Evolutionary conservation across 2,113 vertebrate genomes (phyloP).

Genomic region (Periophthalmodon schlosseri): DNA sequence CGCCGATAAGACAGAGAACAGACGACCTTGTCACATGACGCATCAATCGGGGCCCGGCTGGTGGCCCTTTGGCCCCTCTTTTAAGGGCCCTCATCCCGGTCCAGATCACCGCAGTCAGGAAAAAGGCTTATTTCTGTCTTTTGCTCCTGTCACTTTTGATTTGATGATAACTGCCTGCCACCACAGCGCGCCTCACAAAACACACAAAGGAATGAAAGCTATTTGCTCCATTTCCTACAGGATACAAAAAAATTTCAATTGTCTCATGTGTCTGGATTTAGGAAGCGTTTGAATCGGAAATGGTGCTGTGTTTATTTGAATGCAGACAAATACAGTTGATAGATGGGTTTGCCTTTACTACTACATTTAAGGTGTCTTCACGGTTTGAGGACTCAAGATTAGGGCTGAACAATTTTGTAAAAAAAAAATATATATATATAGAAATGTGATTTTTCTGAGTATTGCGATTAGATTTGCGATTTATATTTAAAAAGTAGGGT

Average conservation of each 20-base stretch:
- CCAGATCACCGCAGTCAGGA: constrained; percentile 62
- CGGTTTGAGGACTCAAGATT: constrained; percentile 21
- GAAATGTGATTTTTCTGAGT: too few species aligned
- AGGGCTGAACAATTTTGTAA: too few species aligned
- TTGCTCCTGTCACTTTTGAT: constrained; percentile 67
- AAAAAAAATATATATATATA: too few species aligned
- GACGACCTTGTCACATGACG: constrained; percentile 48
- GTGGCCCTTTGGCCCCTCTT: constrained; percentile 60
- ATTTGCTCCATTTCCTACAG: constrained; percentile 40
- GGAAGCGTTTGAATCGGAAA: constrained; percentile 70
- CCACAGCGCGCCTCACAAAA: constrained; percentile 45
- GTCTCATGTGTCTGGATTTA: constrained; percentile 54
- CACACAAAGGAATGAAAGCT: constrained; percentile 49
- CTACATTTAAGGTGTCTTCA: constrained; percentile 18
- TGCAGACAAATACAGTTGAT: constrained; percentile 52
- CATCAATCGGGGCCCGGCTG: constrained; percentile 55
- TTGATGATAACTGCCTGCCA: constrained; percentile 68
- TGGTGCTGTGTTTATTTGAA: constrained; percentile 63
- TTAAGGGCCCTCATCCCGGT: constrained; percentile 52
- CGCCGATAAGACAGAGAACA: constrained; percentile 65
- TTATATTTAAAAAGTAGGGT: too few species aligned
- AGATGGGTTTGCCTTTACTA: constrained; percentile 32
- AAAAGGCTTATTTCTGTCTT: constrained; percentile 66
- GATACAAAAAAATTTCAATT: constrained; percentile 62
- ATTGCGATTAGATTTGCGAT: too few species aligned